phyloP scores from a whole-genome alignment of 2,888 invertebrate species.

The Aelia acuminata region DNA sequence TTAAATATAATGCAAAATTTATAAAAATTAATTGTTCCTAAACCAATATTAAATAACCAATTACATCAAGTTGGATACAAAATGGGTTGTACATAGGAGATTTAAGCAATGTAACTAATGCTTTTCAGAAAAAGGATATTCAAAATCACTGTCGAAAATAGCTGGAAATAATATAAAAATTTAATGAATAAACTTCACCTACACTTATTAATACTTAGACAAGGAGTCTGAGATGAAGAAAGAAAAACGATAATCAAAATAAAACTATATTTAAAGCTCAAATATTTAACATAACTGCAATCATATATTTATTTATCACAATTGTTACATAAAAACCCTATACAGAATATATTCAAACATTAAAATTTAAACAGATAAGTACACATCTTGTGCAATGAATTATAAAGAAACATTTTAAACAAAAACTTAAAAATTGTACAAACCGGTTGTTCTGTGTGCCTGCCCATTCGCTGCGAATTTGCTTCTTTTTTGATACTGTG shows the following conservation, averaged over 20 bases:
- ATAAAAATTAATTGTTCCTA: not conserved
- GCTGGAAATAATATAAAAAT: no score
- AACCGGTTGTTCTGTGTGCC: slow-evolving; percentile 65
- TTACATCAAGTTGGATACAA: not conserved
- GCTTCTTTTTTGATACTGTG: slow-evolving; percentile 65
- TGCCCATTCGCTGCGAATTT: slow-evolving; percentile 65
- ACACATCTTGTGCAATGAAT: not conserved
- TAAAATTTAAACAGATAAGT: not conserved
- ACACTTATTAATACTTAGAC: not conserved
- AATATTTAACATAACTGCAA: not conserved
- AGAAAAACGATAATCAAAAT: not conserved
- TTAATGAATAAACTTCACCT: not conserved
- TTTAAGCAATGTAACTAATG: no score
- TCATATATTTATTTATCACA: not conserved
- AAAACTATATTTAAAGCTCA: not conserved
- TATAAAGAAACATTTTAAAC: not conserved
- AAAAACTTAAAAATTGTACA: slow-evolving; percentile 54
- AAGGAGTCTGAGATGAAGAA: not conserved
- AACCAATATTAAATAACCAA: not conserved
- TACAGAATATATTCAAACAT: not conserved
- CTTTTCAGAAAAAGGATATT: no score
- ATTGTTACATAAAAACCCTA: not conserved
- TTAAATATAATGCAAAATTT: not conserved
- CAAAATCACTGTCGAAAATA: no score
- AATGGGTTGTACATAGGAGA: no score